Evolutionary conservation across 2,888 invertebrate species (phyloP).

Genomic region (Drosophila greeni): DNA sequence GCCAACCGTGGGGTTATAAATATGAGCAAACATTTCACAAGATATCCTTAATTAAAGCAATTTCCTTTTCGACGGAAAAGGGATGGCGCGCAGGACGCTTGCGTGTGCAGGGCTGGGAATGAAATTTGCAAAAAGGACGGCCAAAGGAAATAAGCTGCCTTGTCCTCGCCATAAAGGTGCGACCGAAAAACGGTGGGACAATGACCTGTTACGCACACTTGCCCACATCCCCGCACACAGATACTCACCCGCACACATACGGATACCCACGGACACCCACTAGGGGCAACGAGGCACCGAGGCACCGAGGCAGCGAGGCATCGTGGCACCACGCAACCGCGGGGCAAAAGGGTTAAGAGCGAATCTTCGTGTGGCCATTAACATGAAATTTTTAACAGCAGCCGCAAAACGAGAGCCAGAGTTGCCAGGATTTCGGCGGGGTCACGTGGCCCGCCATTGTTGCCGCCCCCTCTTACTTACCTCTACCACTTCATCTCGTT

Average conservation of each 20-base stretch:
- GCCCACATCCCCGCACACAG: slow-evolving; percentile 14
- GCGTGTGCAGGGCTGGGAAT: slow-evolving; percentile 50
- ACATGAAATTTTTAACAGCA: slow-evolving; percentile 71
- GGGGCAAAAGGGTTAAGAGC: slow-evolving; percentile 62
- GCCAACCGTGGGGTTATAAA: slow-evolving; percentile 54
- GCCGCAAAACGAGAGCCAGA: slow-evolving; percentile 40
- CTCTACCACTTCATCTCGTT: slow-evolving; percentile 1
- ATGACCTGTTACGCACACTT: slow-evolving; percentile 59
- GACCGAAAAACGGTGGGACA: slow-evolving; percentile 62
- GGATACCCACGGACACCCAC: slow-evolving; percentile 5
- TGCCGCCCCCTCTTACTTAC: slow-evolving; percentile 23
- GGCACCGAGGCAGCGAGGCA: slow-evolving; percentile 23
- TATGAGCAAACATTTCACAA: slow-evolving; percentile 67
- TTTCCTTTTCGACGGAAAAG: slow-evolving; percentile 52
- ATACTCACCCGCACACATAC: slow-evolving; percentile 10
- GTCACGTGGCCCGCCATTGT: slow-evolving; percentile 53
- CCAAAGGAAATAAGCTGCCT: slow-evolving; percentile 62
- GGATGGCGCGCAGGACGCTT: slow-evolving; percentile 37
- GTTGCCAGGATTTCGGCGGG: slow-evolving; percentile 50
- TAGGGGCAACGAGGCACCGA: not conserved
- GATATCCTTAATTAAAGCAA: slow-evolving; percentile 73
- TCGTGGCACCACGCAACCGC: slow-evolving; percentile 28
- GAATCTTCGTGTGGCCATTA: slow-evolving; percentile 66
- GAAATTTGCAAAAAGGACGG: slow-evolving; percentile 65
- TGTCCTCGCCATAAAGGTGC: slow-evolving; percentile 57